phyloP scores from a whole-genome alignment of 2,113 vertebrate genomes.

The Myocastor coypus region DNA sequence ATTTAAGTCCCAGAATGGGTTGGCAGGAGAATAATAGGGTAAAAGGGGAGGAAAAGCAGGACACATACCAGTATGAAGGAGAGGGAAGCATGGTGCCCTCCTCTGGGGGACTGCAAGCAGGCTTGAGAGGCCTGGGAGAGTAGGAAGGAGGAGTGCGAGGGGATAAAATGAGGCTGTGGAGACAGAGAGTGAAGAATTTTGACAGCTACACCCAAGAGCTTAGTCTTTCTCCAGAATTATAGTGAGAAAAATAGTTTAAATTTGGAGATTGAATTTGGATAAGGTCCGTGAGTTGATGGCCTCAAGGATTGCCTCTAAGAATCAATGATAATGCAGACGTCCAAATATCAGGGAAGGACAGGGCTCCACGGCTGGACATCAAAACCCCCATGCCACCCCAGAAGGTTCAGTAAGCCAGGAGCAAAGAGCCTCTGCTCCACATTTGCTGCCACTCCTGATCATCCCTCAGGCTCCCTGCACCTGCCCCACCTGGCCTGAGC shows the following conservation, averaged over 20 bases:
- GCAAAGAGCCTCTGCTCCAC: not conserved
- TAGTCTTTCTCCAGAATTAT: constrained; percentile 20
- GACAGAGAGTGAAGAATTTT: not conserved
- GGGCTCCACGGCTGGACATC: not conserved
- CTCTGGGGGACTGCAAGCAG: not conserved
- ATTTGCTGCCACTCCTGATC: not conserved
- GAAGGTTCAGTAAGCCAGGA: not conserved
- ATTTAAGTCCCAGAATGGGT: not conserved
- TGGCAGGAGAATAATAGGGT: not conserved
- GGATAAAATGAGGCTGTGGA: not conserved
- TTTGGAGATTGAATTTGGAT: not conserved
- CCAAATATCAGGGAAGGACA: not conserved
- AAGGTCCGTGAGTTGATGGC: not conserved
- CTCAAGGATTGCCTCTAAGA: not conserved
- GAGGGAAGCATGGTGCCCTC: not conserved
- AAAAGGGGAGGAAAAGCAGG: not conserved
- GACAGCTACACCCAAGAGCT: not conserved
- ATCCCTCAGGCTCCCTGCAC: not conserved
- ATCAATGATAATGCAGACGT: not conserved
- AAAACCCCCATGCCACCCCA: not conserved
- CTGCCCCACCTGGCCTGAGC: not conserved
- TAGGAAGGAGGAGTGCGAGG: no score
- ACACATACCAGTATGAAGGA: not conserved
- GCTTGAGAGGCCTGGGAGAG: not conserved
- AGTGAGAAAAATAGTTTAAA: not conserved